Evolutionary conservation across 2,797 vertebrate species (phyloP).

Genomic region (Chaetodon trifasciatus): DNA sequence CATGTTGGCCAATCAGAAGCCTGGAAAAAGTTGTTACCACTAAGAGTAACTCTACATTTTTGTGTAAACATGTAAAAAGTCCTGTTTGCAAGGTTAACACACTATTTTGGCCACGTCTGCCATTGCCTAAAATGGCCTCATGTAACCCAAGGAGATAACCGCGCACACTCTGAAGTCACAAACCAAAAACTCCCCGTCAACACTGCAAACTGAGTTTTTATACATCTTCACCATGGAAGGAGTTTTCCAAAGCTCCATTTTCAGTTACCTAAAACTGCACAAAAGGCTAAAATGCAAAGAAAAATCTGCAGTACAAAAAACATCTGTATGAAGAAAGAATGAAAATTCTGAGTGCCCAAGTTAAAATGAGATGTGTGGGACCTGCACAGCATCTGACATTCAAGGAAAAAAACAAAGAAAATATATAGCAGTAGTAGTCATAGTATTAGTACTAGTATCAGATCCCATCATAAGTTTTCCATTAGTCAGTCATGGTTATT

Average conservation of each 20-base stretch:
- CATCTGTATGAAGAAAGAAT: not conserved
- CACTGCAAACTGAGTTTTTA: too few relatives aligned
- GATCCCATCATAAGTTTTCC: slow-evolving; percentile 24
- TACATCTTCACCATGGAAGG: too few relatives aligned
- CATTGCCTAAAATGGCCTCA: too few relatives aligned
- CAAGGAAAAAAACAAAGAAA: not conserved
- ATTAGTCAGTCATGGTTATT: slow-evolving; percentile 20
- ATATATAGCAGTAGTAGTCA: not conserved
- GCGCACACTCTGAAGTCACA: too few relatives aligned
- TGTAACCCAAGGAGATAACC: too few relatives aligned
- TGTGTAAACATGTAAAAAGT: too few relatives aligned
- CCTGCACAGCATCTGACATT: slow-evolving; percentile 7
- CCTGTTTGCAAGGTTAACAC: too few relatives aligned
- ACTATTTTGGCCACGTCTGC: too few relatives aligned
- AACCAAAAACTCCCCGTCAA: too few relatives aligned
- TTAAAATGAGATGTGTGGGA: not conserved
- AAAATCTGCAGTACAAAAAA: not conserved
- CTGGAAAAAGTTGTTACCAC: not conserved
- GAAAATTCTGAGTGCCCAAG: not conserved
- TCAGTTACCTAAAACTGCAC: too few relatives aligned
- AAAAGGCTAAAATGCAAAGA: too few relatives aligned
- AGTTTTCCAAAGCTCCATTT: not conserved
- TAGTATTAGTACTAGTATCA: not conserved
- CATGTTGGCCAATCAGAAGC: too few relatives aligned
- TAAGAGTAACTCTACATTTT: not conserved